Conservation (phyloP, 2,888 invertebrate species). For the Atethmia centrago region DNA sequence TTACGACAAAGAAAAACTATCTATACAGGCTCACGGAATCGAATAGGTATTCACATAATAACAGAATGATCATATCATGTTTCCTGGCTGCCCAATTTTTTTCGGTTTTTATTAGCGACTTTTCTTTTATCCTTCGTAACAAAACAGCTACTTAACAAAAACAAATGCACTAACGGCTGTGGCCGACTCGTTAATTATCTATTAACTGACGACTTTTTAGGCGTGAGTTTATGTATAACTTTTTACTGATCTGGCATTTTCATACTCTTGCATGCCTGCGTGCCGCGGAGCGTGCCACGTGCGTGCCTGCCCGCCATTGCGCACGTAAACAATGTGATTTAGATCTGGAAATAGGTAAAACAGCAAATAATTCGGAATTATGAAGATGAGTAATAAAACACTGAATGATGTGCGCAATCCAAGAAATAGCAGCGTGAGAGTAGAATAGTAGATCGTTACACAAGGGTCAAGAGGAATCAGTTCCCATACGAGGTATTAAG, state of each 20-base stretch:
- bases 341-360: constrained; percentile 46
- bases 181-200: constrained; percentile 15
- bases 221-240: constrained; percentile 7
- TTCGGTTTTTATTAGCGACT: background rate
- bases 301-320: constrained; percentile 48
- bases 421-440: constrained; percentile 20
- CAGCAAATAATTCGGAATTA: constrained; percentile 44
- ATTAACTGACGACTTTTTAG: constrained; percentile 38
- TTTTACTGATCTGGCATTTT: constrained; percentile 44
- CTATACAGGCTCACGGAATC: background rate
- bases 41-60: background rate
- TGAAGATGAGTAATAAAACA: constrained; percentile 39
- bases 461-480: too few relatives aligned
- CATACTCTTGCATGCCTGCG: constrained; percentile 9
- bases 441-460: too few relatives aligned
- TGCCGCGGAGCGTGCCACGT: constrained; percentile 25
- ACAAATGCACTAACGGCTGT: constrained; percentile 28
- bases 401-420: constrained; percentile 17
- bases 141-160: constrained; percentile 8
- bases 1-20: background rate
- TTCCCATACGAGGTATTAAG: too few relatives aligned
- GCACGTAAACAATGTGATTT: constrained; percentile 55
- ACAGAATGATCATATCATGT: background rate
- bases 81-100: background rate
- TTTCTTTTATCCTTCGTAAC: background rate